Conservation (phyloP, 2,113 vertebrate species). For the Ciconia maguari region DNA sequence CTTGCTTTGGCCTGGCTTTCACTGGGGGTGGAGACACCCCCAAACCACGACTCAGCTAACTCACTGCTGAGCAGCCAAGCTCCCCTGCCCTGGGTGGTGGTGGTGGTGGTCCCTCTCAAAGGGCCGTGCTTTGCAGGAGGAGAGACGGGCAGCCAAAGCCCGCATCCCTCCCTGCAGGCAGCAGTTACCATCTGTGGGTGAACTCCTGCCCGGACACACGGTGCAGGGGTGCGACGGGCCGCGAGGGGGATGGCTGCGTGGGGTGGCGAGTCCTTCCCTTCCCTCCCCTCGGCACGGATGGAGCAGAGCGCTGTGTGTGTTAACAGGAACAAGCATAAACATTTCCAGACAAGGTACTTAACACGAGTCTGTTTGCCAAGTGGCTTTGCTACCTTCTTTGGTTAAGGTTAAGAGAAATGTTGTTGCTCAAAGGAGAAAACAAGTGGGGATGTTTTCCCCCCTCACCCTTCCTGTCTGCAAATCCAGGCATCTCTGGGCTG, state of each 20-base stretch:
- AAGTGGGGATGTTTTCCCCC: slow-evolving; percentile 30
- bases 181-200: neutral
- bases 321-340: neutral
- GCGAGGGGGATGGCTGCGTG: fast-evolving
- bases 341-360: slow-evolving; percentile 40
- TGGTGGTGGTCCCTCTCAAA: neutral
- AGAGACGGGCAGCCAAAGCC: neutral
- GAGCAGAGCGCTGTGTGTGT: neutral
- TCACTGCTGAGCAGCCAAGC: neutral
- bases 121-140: neutral
- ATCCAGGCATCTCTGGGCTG: slow-evolving; percentile 25
- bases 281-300: fast-evolving
- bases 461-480: slow-evolving; percentile 66
- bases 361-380: slow-evolving; percentile 21
- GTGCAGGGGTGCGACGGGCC: neutral
- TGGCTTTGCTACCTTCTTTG: slow-evolving; percentile 8
- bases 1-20: neutral
- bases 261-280: neutral
- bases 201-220: neutral
- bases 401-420: slow-evolving; percentile 41
- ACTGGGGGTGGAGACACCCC: too few species aligned
- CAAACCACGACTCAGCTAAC: fast-evolving
- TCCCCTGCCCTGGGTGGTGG: neutral
- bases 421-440: slow-evolving; percentile 48
- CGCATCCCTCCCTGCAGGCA: neutral